phyloP scores from a whole-genome alignment of 35 echinoderm and acorn worm genomes.

The Apostichopus parvimensis region DNA sequence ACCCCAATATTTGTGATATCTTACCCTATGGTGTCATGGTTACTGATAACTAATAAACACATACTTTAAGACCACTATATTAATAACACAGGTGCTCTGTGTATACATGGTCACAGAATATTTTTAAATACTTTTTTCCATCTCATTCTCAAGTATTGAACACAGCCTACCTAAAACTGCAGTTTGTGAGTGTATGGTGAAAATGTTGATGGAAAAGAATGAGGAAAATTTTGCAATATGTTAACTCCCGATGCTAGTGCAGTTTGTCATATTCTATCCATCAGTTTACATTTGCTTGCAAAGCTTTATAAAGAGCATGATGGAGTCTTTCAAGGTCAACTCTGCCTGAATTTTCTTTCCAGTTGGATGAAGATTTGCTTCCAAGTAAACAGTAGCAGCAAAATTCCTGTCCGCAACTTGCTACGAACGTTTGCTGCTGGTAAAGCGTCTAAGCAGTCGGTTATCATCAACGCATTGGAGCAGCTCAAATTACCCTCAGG shows the following conservation, averaged over 20 bases:
- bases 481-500: slow-evolving; percentile 84
- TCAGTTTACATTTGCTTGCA: not conserved
- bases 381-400: slow-evolving; percentile 91
- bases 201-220: not conserved
- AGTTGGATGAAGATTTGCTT: slow-evolving; percentile 99
- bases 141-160: no score
- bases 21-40: no score
- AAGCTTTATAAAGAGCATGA: not conserved
- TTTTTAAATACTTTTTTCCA: no score
- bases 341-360: slow-evolving; percentile 21
- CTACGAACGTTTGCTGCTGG: slow-evolving; percentile 96
- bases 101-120: no score
- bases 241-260: not conserved
- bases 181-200: no score
- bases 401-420: slow-evolving; percentile 90
- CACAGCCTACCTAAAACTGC: no score
- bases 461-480: slow-evolving; percentile 91
- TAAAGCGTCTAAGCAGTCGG: slow-evolving; percentile 85
- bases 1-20: no score
- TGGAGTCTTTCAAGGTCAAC: not conserved
- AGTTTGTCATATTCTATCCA: not conserved
- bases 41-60: no score
- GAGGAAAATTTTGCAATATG: not conserved
- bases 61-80: no score
- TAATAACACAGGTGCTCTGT: no score